Percentiles rank a stretch among this genome's conserved stretches.
These are phyloP conservation scores for Drosophila tsacasi DNA, from an alignment of 1,140 invertebrate species.

Conservation along the genomic window DNA sequence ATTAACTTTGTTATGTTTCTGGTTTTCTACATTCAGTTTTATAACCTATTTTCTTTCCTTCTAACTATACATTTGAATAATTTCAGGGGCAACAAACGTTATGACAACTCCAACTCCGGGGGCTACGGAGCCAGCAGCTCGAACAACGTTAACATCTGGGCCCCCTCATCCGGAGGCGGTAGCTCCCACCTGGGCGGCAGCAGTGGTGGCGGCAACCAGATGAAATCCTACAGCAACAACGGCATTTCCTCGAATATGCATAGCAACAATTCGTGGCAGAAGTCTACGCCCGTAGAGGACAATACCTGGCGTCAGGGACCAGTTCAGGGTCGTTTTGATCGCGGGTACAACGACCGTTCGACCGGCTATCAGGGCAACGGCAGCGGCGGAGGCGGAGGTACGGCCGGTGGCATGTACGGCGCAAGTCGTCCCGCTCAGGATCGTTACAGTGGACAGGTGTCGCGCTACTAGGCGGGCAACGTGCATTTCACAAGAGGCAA, in stretches of 20 bases:
- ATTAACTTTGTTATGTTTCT: neutral
- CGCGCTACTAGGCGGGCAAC: conserved; percentile 56
- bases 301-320: conserved; percentile 72
- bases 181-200: conserved; percentile 63
- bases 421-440: conserved; percentile 69
- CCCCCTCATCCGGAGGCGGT: conserved; percentile 53
- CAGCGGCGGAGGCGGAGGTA: conserved; percentile 37
- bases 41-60: neutral
- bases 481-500: conserved; percentile 49
- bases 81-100: conserved; percentile 70
- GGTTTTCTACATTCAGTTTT: neutral
- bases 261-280: conserved; percentile 76
- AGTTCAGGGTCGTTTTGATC: conserved; percentile 77
- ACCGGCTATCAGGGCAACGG: conserved; percentile 71
- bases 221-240: conserved; percentile 76
- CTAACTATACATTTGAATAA: neutral
- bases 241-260: conserved; percentile 75
- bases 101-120: conserved; percentile 72
- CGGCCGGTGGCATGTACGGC: conserved; percentile 66
- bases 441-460: conserved; percentile 72
- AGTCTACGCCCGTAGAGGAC: conserved; percentile 69
- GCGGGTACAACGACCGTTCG: conserved; percentile 80
- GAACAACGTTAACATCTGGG: conserved; percentile 73
- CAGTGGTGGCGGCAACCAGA: conserved; percentile 29
- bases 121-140: conserved; percentile 69